A percentile compares a stretch with the other conserved stretches of the same genome.
phyloP scores from a whole-genome alignment of 2,797 vertebrate genomes.

The Babyrousa celebensis region DNA sequence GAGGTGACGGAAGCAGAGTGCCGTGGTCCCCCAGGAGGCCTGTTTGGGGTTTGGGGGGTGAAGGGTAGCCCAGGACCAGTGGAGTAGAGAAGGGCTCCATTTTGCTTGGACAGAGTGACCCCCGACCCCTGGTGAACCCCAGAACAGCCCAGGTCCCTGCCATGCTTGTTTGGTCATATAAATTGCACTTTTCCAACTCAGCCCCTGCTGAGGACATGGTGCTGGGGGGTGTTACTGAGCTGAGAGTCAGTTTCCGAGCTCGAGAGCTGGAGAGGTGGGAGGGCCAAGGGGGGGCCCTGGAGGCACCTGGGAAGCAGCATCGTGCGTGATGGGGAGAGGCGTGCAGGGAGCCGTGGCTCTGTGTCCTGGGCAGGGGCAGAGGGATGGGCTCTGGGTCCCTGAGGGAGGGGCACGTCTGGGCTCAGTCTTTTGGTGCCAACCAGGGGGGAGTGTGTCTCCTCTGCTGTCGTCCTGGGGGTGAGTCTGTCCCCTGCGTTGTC shows the following conservation, averaged over 20 bases:
- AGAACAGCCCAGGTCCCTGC: too few species aligned
- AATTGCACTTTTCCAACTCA: not conserved
- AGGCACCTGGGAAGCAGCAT: not conserved
- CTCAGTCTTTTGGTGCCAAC: not conserved
- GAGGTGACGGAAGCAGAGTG: fast-evolving
- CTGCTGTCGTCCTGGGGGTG: not conserved
- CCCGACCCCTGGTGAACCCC: not conserved
- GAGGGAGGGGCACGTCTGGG: not conserved
- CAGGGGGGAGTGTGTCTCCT: not conserved
- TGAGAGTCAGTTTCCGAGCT: not conserved
- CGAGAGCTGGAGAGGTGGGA: not conserved
- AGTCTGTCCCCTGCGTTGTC: too few species aligned
- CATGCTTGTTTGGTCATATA: not conserved
- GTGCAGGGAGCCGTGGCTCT: not conserved
- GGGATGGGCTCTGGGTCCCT: not conserved
- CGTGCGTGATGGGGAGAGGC: not conserved
- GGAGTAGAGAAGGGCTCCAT: not conserved
- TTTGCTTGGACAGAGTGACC: not conserved
- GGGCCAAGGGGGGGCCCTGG: not conserved
- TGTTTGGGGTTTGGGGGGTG: not conserved
- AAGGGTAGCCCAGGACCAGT: not conserved
- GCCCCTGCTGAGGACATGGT: not conserved
- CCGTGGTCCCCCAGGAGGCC: fast-evolving
- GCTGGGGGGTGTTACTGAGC: not conserved
- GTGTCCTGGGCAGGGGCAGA: not conserved